Evolutionary conservation across 2,113 vertebrate genomes (phyloP).

Genomic region (Heterotilapia buettikoferi): DNA sequence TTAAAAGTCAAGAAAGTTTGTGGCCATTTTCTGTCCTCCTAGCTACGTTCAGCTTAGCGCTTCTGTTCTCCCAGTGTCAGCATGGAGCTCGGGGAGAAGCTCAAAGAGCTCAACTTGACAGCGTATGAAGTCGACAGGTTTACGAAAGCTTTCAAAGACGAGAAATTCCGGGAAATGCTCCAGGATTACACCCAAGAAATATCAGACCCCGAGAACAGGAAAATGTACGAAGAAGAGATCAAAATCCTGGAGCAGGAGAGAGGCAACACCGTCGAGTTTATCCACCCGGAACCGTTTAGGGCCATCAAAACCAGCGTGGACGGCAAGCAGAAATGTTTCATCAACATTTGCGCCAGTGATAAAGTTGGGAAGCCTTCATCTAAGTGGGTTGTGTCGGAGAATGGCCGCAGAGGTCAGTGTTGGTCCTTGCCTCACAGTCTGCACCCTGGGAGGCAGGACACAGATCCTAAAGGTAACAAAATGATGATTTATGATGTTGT

Average conservation of each 20-base stretch:
- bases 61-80: background rate
- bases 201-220: conserved; percentile 76
- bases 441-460: conserved; percentile 75
- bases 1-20: background rate
- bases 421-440: conserved; percentile 85
- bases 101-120: conserved; percentile 78
- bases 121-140: conserved; percentile 77
- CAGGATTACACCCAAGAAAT: conserved; percentile 81
- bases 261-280: conserved; percentile 77
- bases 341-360: conserved; percentile 82
- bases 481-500: conserved; percentile 81
- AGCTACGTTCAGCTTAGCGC: background rate
- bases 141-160: conserved; percentile 77
- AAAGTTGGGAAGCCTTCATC: conserved; percentile 67
- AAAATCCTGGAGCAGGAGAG: conserved; percentile 79
- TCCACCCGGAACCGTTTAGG: conserved; percentile 80
- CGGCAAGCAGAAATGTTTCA: conserved; percentile 77
- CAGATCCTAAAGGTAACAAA: conserved; percentile 57
- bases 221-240: conserved; percentile 83
- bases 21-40: no score
- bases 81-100: conserved; percentile 51
- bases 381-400: conserved; percentile 13
- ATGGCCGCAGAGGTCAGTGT: conserved; percentile 54
- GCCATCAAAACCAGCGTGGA: conserved; percentile 79
- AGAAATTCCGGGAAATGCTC: conserved; percentile 78